Base-by-base conservation (phyloP, 30 jellyfish, hydroid and myxozoan species). In the Turritopsis rubra region DNA sequence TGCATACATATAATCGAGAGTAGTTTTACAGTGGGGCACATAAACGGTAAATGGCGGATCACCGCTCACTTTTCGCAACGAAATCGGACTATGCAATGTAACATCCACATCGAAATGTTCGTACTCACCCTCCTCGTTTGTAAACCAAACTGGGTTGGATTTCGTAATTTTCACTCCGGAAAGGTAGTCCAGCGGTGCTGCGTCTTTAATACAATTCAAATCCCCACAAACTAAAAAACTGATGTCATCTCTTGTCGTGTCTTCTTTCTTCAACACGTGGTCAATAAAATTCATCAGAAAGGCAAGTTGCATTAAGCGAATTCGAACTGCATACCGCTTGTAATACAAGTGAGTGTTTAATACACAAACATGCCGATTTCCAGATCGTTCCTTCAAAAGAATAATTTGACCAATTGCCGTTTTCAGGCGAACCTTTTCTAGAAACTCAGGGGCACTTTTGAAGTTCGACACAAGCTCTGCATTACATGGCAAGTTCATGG, bases 281-380 rank as follows among this genome's bases (percentile, higher is more conserved):
- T 52, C 52, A 52, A 92, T 66, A 28, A 70, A 83, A 73, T 88
- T 85, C 28, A 93, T 16, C 25, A 93, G 73, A 16, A 88, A 41
- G 1, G 95, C 86, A 86, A 88, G 86, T 84, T 93, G 99, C 79
- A 93, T 28, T 21, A 93, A 82, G 52, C 99, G 77, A 68, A 93
- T 81, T 65, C 85, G 82, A 17, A 83, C 72, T 0, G 89, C 89
- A 54, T 68, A 72, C 30, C 95, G 95, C 72, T 90, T 93, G 84
- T 78, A 93, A 74, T 93, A 93, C 74, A 93, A 80, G 81, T 93
- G 99, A n/a, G 99, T 93, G 75, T 93, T 93, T 53, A 88, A 52
- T 8, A 93, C 65, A 52, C 96, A 87, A 16, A 91, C 21, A 8
- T 70, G 84, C 24, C 96, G 66, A 28, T 79, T 83, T 0, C 25